Conservation (phyloP, 2,113 vertebrate species). For the Pomatorhinus ruficollis region DNA sequence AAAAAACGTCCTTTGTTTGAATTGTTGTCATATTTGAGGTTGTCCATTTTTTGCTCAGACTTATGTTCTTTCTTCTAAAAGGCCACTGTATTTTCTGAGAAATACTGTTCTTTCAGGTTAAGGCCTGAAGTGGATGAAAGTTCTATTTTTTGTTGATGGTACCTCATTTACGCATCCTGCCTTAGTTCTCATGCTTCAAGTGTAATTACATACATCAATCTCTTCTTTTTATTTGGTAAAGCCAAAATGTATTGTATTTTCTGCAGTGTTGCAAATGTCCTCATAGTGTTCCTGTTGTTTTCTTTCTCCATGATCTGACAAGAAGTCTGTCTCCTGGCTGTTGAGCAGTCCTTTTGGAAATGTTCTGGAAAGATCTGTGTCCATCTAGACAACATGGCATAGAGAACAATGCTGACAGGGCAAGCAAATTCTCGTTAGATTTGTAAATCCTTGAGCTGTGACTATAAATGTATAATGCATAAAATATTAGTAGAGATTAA, state of each 20-base stretch:
- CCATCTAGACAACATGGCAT: neutral
- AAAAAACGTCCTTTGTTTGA: neutral
- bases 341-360: neutral
- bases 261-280: neutral
- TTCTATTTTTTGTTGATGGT: neutral
- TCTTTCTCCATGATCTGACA: neutral
- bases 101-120: neutral
- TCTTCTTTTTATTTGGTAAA: neutral
- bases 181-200: neutral
- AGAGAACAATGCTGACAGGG: neutral
- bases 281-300: neutral
- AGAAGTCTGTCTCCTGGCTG: neutral
- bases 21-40: neutral
- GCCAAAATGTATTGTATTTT: neutral
- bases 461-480: accelerated
- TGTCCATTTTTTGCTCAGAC: neutral
- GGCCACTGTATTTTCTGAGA: neutral
- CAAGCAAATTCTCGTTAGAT: neutral
- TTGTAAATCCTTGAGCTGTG: neutral
- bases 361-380: neutral
- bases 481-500: neutral
- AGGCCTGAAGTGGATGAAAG: neutral
- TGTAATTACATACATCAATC: neutral
- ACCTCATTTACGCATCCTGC: neutral
- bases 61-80: neutral